Base-by-base conservation (phyloP, 2,888 invertebrate genomes). In the Hipparchia semele region DNA sequence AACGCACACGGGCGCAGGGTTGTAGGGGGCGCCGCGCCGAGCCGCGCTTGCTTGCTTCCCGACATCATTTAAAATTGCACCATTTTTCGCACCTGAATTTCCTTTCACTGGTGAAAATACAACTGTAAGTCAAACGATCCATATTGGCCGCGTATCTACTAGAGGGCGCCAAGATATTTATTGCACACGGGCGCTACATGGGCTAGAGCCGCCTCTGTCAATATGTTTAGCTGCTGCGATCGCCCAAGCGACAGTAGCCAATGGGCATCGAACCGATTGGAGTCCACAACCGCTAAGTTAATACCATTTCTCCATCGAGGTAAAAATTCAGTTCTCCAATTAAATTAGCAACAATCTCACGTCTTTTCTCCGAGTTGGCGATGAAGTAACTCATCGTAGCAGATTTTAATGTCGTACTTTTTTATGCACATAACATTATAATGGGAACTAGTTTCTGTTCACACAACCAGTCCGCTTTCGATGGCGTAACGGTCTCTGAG, bases 391-490 rank as follows among this genome's bases (percentile, higher is more conserved):
- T 73, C 65, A 71, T 74, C 67, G 68, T 65, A 67, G 72, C 71
- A 73, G 73, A 74, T 75, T 77, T 76, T 77, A 71, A 76, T 77
- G 75, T 75, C 65, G 73, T 75, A 75, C 71, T 73, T 73, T 78
- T 77, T 77, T 79, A 79, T 78, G 77, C 76, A 78, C 76, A 77
- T 77, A 79, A 75, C 70, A 77, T 78, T 76, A 79, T 73, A 76
- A 75, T 72, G 73, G 74, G 72, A 77, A 78, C 77, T 71, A 77
- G 75, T 75, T 76, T 78, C 74, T 75, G 79, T 78, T 77, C 75
- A 74, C 77, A 76, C 76, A 76, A 76, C 77, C 77, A 75, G 79
- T 78, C 75, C 62, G 74, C 70, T 71, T 72, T 75, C 72, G 75
- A 71, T 75, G 76, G 70, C 68, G 74, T 73, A 76, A 74, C 74